Percentiles rank a stretch among this genome's conserved stretches.
These are phyloP conservation scores for Nomada ruficornis DNA, from an alignment of 2,888 invertebrate species.

Conservation along the genomic window DNA sequence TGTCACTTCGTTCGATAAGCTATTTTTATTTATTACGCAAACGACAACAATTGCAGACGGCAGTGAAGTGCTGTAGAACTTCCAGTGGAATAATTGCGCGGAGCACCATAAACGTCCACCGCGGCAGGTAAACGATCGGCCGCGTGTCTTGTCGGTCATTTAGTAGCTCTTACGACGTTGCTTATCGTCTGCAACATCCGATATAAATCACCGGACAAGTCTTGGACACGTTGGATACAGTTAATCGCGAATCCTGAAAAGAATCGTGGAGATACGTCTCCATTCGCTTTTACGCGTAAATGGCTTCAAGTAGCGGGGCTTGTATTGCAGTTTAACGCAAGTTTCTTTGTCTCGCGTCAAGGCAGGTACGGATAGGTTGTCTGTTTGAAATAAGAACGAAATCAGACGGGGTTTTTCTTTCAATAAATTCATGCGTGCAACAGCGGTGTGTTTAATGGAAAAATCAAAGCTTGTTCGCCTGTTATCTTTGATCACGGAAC, in stretches of 20 bases:
- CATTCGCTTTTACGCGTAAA: conserved; percentile 1
- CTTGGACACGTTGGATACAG: conserved; percentile 21
- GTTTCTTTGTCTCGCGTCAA: background rate
- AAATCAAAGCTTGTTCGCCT: conserved; percentile 26
- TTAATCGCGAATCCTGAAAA: conserved; percentile 19
- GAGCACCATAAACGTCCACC: background rate
- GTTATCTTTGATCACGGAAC: conserved; percentile 39
- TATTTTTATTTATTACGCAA: background rate
- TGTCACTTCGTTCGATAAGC: background rate
- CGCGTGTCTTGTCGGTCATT: conserved; percentile 3
- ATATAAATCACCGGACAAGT: conserved; percentile 25
- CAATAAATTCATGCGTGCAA: conserved; percentile 16
- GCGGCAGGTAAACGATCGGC: background rate
- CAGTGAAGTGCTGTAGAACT: background rate
- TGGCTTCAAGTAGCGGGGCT: background rate
- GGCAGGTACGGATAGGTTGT: background rate
- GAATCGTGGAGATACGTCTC: conserved; percentile 13
- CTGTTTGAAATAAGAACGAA: conserved; percentile 1
- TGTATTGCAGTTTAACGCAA: background rate
- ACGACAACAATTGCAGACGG: background rate
- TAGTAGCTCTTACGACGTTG: conserved; percentile 3
- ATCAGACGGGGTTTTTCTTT: background rate
- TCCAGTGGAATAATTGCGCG: conserved; percentile 19
- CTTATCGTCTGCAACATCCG: conserved; percentile 31
- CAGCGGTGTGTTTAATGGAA: conserved; percentile 12